Conservation (phyloP, 2,113 vertebrate genomes). For the Hucho hucho region DNA sequence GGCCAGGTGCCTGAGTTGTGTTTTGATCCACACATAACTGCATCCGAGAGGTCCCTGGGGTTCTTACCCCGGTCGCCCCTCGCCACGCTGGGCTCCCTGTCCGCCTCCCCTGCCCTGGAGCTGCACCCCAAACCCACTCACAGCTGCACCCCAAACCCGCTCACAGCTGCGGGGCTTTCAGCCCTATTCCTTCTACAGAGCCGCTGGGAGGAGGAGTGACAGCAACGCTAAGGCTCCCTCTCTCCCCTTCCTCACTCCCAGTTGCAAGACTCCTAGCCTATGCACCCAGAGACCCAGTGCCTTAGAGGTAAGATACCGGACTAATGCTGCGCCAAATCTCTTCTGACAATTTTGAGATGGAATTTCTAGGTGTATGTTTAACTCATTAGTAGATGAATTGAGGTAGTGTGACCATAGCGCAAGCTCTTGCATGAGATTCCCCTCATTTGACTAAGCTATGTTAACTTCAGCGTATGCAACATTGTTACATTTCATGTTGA, state of each 20-base stretch:
- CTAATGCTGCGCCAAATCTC: too few relatives aligned
- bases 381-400: too few relatives aligned
- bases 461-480: too few relatives aligned
- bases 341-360: too few relatives aligned
- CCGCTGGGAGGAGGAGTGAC: constrained; percentile 22
- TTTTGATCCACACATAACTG: constrained; percentile 55
- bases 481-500: too few relatives aligned
- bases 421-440: too few relatives aligned
- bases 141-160: constrained; percentile 45
- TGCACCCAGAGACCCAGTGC: background rate
- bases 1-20: constrained; percentile 62
- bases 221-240: constrained; percentile 26
- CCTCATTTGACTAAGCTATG: too few relatives aligned
- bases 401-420: too few relatives aligned
- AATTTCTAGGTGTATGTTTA: too few relatives aligned
- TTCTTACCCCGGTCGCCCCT: constrained; percentile 49
- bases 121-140: constrained; percentile 40
- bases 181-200: constrained; percentile 39
- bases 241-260: constrained; percentile 8
- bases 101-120: constrained; percentile 51
- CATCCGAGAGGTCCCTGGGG: constrained; percentile 43
- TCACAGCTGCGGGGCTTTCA: constrained; percentile 32
- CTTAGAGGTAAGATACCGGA: background rate
- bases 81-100: constrained; percentile 55
- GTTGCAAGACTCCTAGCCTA: background rate